Percentiles rank a stretch among this genome's conserved stretches.
These are phyloP conservation scores for Gadopsis bispinosus DNA, from an alignment of 2,797 vertebrate species.

Conservation along the genomic window DNA sequence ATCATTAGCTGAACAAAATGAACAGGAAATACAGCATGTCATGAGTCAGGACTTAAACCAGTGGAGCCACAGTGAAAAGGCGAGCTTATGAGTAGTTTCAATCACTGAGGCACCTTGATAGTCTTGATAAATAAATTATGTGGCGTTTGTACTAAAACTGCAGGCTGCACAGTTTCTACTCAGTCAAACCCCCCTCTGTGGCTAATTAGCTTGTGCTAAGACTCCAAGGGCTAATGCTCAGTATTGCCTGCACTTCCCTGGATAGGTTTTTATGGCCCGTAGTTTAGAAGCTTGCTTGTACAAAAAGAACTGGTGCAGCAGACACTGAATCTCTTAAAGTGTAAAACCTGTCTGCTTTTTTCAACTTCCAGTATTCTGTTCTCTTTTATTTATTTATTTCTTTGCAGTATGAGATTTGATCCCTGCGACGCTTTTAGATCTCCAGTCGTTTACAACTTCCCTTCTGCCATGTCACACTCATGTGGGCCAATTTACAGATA, in stretches of 20 bases:
- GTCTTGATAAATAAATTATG: slow-evolving; percentile 52
- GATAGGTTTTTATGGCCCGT: slow-evolving; percentile 24
- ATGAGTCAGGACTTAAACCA: slow-evolving; percentile 49
- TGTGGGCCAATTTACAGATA: slow-evolving; percentile 16
- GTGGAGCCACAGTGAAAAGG: slow-evolving; percentile 21
- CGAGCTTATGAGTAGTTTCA: slow-evolving; percentile 18
- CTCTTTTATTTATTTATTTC: not conserved
- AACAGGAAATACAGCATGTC: slow-evolving; percentile 37
- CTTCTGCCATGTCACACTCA: not conserved
- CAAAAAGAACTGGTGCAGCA: slow-evolving; percentile 10
- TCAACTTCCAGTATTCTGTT: not conserved
- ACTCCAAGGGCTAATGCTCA: slow-evolving; percentile 48
- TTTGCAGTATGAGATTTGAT: slow-evolving; percentile 13
- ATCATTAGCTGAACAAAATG: slow-evolving; percentile 59
- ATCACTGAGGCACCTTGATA: slow-evolving; percentile 33
- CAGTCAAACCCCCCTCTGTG: slow-evolving; percentile 54
- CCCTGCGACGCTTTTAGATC: slow-evolving; percentile 18
- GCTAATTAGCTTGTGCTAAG: slow-evolving; percentile 70
- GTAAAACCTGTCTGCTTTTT: slow-evolving; percentile 1
- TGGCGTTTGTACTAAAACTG: slow-evolving; percentile 45
- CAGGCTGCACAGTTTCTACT: slow-evolving; percentile 48
- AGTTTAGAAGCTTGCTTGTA: not conserved
- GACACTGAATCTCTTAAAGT: not conserved
- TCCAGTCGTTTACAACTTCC: slow-evolving; percentile 19
- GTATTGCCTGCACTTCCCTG: slow-evolving; percentile 19